A percentile compares a stretch with the other conserved stretches of the same genome.
Conservation (phyloP, 2,113 vertebrate species). For the Tyrannus savana region DNA sequence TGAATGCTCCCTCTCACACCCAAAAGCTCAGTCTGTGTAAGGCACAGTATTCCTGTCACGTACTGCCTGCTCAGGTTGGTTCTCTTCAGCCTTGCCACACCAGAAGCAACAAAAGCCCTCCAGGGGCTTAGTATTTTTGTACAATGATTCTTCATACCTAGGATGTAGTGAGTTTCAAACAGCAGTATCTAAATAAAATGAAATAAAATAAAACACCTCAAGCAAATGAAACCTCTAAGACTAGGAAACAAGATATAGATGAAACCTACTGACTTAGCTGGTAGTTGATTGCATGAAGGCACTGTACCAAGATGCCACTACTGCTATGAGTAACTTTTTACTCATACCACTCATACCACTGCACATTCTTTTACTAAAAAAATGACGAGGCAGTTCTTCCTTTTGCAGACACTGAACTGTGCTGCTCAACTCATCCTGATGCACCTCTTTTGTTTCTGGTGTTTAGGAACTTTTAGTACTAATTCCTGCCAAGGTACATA, state of each 20-base stretch:
- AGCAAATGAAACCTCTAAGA: neutral
- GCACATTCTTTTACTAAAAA: neutral
- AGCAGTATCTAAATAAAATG: neutral
- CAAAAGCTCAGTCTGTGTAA: neutral
- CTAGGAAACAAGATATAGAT: neutral
- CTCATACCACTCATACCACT: accelerated
- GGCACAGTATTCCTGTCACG: neutral
- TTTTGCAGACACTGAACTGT: neutral
- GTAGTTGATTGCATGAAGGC: neutral
- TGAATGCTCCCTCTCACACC: neutral
- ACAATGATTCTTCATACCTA: neutral
- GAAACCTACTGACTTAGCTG: neutral
- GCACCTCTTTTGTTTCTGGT: neutral
- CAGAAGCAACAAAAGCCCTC: neutral
- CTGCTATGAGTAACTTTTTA: neutral
- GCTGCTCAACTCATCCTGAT: neutral
- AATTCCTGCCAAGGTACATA: neutral
- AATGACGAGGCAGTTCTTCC: neutral
- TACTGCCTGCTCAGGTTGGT: neutral
- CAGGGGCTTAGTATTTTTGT: neutral
- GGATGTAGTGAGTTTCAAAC: neutral
- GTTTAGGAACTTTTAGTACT: neutral
- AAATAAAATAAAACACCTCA: neutral
- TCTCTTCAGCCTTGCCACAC: neutral
- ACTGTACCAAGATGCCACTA: neutral